Base-by-base conservation (phyloP, 2,113 vertebrate species). In the Fulica atra region DNA sequence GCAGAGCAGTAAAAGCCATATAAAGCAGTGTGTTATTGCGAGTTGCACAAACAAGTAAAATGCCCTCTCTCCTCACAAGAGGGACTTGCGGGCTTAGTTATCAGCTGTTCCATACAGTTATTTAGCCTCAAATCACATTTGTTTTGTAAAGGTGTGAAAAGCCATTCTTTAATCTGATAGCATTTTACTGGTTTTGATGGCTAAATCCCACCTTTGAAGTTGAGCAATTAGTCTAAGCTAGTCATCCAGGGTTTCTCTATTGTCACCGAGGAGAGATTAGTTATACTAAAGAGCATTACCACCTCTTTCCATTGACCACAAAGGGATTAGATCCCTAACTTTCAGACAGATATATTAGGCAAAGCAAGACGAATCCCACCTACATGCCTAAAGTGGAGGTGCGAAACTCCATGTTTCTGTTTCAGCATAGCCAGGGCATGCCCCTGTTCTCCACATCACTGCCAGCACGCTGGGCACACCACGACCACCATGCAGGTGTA, bases 161-260 rank as follows among this genome's bases (percentile, higher is more conserved):
- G 60, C 64, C 81, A 51, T 68, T 68, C 68, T 93, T 91, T 93
- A 93, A 96, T 93, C 89, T 93, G 93, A 92, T 95, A 71, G 26
- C 85, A 92, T 88, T 95, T 96, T 86, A 64, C 46, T 92, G 48
- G 42, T 96, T 78, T 71, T 71, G 73, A 35, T 5, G 16, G 77
- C 70, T 91, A 92, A 96, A 96, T 93, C 89, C 42, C 57, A 91
- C 86, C 86, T 89, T 93, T 93, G 91, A 95, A 89, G 65, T 33
- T 57, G 51, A 95, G 77, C 86, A 95, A 95, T 97, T 95, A 95
- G 77, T 85, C 73, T 95, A 79, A 92, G 77, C 57, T 91, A 79
- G 89, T 93, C 89, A 91, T 92, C 73, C 64, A 76, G 74, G 61
- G 73, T 89, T 95, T 79, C 66, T 65, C 77, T 79, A 36, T 89